A percentile compares a stretch with the other conserved stretches of the same genome.
Conservation (phyloP, 2,797 vertebrate species). For the Kryptopterus vitreolus region DNA sequence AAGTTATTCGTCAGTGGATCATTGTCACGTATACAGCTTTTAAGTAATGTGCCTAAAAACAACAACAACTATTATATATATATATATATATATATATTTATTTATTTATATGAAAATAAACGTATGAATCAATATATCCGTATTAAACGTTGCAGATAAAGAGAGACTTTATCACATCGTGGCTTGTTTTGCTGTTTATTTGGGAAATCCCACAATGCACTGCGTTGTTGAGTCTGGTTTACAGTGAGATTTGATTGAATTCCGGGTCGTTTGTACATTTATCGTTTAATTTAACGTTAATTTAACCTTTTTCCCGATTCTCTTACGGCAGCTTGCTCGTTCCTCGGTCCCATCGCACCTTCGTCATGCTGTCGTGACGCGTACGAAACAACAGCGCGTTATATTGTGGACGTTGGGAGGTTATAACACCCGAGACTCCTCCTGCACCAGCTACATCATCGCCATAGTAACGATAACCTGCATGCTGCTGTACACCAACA, state of each 20-base stretch:
- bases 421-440: too few relatives aligned
- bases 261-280: not conserved
- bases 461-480: not conserved
- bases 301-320: not conserved
- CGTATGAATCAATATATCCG: too few relatives aligned
- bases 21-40: not conserved
- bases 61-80: not conserved
- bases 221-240: not conserved
- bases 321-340: not conserved
- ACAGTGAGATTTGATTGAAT: not conserved
- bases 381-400: not conserved
- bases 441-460: not conserved
- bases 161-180: not conserved
- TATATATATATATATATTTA: not conserved
- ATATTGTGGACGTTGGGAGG: too few relatives aligned
- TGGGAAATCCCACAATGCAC: slow-evolving; percentile 13
- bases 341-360: not conserved
- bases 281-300: too few relatives aligned
- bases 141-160: too few relatives aligned
- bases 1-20: not conserved
- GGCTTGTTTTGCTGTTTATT: too few relatives aligned
- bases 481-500: too few relatives aligned
- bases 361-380: not conserved
- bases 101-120: too few relatives aligned
- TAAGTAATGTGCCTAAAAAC: not conserved